Evolutionary conservation across 2,888 invertebrate genomes (phyloP).

Genomic region (Clusia tigrina): DNA sequence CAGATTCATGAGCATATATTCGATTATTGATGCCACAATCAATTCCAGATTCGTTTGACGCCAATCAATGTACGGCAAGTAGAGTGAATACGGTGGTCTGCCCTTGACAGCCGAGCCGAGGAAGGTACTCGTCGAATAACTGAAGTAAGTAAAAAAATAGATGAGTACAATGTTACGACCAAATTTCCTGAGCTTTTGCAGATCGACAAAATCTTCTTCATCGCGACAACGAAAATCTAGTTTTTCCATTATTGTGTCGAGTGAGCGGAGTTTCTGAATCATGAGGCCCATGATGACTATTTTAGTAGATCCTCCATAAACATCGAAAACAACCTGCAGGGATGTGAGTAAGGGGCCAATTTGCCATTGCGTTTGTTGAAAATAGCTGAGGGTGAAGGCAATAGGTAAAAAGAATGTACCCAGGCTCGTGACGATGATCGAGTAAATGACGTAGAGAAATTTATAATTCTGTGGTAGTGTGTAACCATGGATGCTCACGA

Average conservation of each 20-base stretch:
- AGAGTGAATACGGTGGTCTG: constrained; percentile 38
- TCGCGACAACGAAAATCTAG: constrained; percentile 38
- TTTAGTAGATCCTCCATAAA: constrained; percentile 37
- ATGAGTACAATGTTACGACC: constrained; percentile 39
- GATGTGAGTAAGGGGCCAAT: constrained; percentile 41
- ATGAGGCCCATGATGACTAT: constrained; percentile 29
- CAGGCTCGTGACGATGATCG: too few species aligned
- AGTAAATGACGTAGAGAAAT: too few species aligned
- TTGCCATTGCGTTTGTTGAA: constrained; percentile 23
- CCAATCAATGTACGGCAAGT: constrained; percentile 39
- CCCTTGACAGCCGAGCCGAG: constrained; percentile 32
- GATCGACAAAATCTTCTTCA: constrained; percentile 29
- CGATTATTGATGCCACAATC: constrained; percentile 32
- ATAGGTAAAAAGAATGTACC: too few species aligned
- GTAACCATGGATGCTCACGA: too few species aligned
- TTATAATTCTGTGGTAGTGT: too few species aligned
- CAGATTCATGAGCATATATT: constrained; percentile 32
- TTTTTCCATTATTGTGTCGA: constrained; percentile 31
- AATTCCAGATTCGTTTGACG: constrained; percentile 35
- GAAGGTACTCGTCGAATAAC: constrained; percentile 33
- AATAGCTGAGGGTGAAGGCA: not conserved
- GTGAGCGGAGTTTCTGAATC: constrained; percentile 24
- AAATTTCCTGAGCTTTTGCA: constrained; percentile 28
- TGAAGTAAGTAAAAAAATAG: constrained; percentile 34
- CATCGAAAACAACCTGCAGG: constrained; percentile 42